These are phyloP conservation scores for Apantesis nais DNA, from an alignment of 2,888 invertebrate genomes.

Conservation along the genomic window DNA sequence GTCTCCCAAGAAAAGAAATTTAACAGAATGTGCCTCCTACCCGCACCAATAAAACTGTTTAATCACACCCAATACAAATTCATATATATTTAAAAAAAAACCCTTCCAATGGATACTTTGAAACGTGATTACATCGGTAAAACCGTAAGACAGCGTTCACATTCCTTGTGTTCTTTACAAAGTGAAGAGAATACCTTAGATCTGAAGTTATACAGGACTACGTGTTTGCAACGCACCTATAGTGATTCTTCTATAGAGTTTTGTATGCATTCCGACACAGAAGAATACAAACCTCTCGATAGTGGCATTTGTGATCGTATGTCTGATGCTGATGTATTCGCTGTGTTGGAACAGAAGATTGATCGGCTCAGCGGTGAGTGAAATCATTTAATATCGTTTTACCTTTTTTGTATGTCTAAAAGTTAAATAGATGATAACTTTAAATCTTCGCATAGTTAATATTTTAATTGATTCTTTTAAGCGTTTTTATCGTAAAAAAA, in stretches of 20 bases:
- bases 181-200: slow-evolving; percentile 24
- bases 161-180: slow-evolving; percentile 34
- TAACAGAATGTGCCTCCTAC: neutral
- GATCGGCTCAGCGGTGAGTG: slow-evolving; percentile 65
- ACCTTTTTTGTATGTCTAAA: neutral
- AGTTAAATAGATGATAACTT: too few relatives aligned
- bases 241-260: slow-evolving; percentile 57
- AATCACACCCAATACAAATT: neutral
- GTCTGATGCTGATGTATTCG: slow-evolving; percentile 49
- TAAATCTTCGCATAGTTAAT: too few relatives aligned
- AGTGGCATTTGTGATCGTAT: slow-evolving; percentile 52
- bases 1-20: neutral
- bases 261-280: slow-evolving; percentile 47
- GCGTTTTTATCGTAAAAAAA: too few relatives aligned
- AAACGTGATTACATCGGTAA: slow-evolving; percentile 6
- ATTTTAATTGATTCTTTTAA: too few relatives aligned
- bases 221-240: slow-evolving; percentile 30
- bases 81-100: neutral
- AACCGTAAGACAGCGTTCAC: slow-evolving; percentile 14
- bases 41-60: neutral
- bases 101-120: slow-evolving; percentile 22
- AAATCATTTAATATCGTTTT: neutral
- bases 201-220: slow-evolving; percentile 19
- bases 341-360: slow-evolving; percentile 65
- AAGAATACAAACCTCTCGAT: slow-evolving; percentile 43